phyloP scores from a whole-genome alignment of 2,797 vertebrate species.

The Arctocebus calabarensis region DNA sequence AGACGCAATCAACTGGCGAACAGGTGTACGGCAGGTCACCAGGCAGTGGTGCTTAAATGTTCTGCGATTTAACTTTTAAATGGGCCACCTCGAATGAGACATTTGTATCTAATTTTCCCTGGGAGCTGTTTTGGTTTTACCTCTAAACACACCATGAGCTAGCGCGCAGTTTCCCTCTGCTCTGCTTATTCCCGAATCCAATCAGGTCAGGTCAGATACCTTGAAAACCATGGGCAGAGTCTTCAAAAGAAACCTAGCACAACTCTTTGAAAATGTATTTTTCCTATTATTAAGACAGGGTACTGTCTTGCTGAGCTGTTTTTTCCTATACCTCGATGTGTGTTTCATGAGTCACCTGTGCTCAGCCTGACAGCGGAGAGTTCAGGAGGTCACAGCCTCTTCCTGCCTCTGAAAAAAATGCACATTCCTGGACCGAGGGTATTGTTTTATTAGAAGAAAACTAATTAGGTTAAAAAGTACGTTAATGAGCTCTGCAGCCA shows the following conservation, averaged over 20 bases:
- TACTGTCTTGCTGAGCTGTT: constrained; percentile 81
- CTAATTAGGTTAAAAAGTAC: constrained; percentile 73
- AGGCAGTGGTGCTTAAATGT: constrained; percentile 56
- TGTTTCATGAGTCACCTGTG: constrained; percentile 82
- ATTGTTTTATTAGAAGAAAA: constrained; percentile 77
- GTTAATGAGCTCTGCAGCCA: constrained; percentile 41
- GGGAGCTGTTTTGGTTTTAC: constrained; percentile 71
- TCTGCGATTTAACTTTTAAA: constrained; percentile 69
- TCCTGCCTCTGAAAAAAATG: constrained; percentile 68
- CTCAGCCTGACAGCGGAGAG: constrained; percentile 75
- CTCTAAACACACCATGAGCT: constrained; percentile 70
- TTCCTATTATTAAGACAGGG: constrained; percentile 82
- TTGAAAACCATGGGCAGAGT: constrained; percentile 75
- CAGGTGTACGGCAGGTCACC: background rate
- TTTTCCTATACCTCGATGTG: constrained; percentile 71
- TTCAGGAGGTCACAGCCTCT: constrained; percentile 80
- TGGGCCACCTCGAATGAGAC: constrained; percentile 57
- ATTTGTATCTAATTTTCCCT: constrained; percentile 63
- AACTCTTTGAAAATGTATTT: constrained; percentile 79
- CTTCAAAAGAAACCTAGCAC: constrained; percentile 79
- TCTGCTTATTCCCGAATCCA: constrained; percentile 76
- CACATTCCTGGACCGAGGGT: constrained; percentile 15
- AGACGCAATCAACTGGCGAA: constrained; percentile 21
- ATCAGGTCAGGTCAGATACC: constrained; percentile 78
- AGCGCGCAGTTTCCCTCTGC: constrained; percentile 44